A percentile compares a stretch with the other conserved stretches of the same genome.
phyloP scores from a whole-genome alignment of 2,113 vertebrate species.

The Istiophorus platypterus region DNA sequence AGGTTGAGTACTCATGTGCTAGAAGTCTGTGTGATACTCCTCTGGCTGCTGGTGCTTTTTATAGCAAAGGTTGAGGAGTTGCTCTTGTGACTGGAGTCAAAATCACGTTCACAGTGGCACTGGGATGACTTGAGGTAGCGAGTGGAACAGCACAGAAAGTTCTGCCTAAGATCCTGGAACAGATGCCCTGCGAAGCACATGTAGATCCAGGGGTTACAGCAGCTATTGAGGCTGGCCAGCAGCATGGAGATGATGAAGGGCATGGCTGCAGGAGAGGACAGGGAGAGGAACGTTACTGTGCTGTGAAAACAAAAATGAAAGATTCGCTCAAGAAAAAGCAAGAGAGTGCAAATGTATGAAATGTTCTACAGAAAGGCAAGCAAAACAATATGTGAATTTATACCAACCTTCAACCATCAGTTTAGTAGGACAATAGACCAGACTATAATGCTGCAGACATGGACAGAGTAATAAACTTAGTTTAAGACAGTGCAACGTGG shows the following conservation, averaged over 20 bases:
- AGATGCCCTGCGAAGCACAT: conserved; percentile 97
- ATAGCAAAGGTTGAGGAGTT: conserved; percentile 92
- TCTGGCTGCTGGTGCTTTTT: conserved; percentile 91
- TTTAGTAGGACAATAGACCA: neutral
- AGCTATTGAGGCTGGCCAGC: conserved; percentile 98
- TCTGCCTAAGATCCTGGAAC: conserved; percentile 92
- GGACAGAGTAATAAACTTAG: neutral
- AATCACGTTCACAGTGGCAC: conserved; percentile 86
- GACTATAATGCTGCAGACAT: neutral
- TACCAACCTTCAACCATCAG: neutral
- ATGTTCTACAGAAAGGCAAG: neutral
- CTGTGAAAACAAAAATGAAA: neutral
- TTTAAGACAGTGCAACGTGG: neutral
- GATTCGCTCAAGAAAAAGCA: no score
- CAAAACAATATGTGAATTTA: neutral
- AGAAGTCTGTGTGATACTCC: conserved; percentile 87
- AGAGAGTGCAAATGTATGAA: neutral
- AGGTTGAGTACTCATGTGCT: conserved; percentile 64
- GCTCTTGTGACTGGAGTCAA: conserved; percentile 90
- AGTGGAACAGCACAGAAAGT: conserved; percentile 89
- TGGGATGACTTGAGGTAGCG: conserved; percentile 84
- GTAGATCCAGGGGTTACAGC: conserved; percentile 99
- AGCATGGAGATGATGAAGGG: conserved; percentile 97
- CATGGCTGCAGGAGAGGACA: conserved; percentile 82
- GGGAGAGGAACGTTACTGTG: conserved; percentile 19